Evolutionary conservation across 2,888 invertebrate genomes (phyloP).

Genomic region (Tenthredo mesomela): DNA sequence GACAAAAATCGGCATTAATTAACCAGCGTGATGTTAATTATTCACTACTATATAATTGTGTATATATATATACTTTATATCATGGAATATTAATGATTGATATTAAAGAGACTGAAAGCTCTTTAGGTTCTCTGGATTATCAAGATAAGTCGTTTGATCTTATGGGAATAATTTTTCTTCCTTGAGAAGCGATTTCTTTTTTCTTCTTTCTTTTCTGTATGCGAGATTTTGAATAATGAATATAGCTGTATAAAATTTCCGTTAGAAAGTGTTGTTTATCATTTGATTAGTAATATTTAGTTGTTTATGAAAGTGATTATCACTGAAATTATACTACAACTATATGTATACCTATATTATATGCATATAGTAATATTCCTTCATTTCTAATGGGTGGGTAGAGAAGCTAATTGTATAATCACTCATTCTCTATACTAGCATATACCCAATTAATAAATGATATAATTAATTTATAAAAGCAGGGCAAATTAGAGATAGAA

Average conservation of each 20-base stretch:
- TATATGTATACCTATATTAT: neutral
- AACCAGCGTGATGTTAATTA: no score
- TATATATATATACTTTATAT: no score
- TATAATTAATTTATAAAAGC: conserved; percentile 16
- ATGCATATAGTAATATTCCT: neutral
- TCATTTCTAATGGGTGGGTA: neutral
- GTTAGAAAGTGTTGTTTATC: neutral
- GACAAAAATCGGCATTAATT: neutral
- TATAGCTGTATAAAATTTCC: no score
- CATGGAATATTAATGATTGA: no score
- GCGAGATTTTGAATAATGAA: neutral
- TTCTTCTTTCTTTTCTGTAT: neutral
- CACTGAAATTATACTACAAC: neutral
- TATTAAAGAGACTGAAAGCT: no score
- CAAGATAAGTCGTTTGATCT: neutral
- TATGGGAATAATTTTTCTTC: neutral
- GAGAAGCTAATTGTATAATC: neutral
- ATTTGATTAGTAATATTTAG: neutral
- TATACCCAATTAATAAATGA: conserved; percentile 24
- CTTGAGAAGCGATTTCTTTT: neutral
- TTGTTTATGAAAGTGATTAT: neutral
- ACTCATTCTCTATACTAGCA: neutral
- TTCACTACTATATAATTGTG: no score
- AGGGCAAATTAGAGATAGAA: conserved; percentile 22
- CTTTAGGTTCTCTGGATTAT: neutral